Conservation (phyloP, 2,113 vertebrate genomes). For the Craseonycteris thonglongyai region DNA sequence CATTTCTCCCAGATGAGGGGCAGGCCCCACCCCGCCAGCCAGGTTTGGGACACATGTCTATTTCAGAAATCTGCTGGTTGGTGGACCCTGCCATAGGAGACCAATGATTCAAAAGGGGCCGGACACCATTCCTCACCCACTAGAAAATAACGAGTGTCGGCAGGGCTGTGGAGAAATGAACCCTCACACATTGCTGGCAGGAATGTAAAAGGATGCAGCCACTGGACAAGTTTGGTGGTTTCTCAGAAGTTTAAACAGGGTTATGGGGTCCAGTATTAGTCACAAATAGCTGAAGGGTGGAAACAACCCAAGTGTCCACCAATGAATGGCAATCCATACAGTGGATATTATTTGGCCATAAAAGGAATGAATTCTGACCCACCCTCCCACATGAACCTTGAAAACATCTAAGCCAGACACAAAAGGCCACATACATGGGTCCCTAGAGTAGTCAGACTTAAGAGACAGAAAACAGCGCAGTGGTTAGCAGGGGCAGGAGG, state of each 20-base stretch:
- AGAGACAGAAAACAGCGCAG: too few relatives aligned
- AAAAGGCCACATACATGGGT: not conserved
- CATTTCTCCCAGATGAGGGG: not conserved
- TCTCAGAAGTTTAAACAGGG: not conserved
- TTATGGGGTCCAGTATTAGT: not conserved
- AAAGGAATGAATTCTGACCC: not conserved
- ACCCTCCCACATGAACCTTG: not conserved
- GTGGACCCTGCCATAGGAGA: not conserved
- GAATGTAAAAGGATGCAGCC: not conserved
- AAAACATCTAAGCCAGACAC: not conserved
- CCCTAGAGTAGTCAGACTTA: too few relatives aligned
- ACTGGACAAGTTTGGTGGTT: not conserved
- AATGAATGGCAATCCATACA: fast-evolving
- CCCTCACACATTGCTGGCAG: too few relatives aligned
- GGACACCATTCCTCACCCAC: not conserved
- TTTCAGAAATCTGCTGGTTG: not conserved
- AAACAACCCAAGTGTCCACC: not conserved
- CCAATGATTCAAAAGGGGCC: not conserved
- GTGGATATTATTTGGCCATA: fast-evolving
- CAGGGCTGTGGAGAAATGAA: fast-evolving
- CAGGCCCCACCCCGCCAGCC: too few relatives aligned
- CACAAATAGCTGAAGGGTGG: not conserved
- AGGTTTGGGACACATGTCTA: not conserved
- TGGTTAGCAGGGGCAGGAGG: too few relatives aligned
- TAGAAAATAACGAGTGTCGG: too few relatives aligned